A percentile compares a stretch with the other conserved stretches of the same genome.
These are phyloP conservation scores for Hoplostethus mediterraneus DNA, from an alignment of 2,797 vertebrate genomes.

Conservation along the genomic window DNA sequence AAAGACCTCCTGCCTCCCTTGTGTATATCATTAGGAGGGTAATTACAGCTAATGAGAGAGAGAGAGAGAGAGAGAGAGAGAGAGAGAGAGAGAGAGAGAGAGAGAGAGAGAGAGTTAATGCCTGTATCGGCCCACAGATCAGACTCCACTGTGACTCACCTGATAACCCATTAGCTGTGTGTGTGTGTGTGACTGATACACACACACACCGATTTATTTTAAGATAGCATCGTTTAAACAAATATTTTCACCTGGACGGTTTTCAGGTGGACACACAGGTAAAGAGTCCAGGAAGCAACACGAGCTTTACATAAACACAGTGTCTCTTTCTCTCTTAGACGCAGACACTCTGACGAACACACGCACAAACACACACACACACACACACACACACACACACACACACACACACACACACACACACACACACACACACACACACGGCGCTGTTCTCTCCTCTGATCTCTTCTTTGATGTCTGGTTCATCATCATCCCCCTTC, in stretches of 20 bases:
- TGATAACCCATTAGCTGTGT: constrained; percentile 46
- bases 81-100: constrained; percentile 1
- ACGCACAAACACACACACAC: constrained; percentile 19
- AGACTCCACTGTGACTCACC: constrained; percentile 46
- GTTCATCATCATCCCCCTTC: constrained; percentile 32
- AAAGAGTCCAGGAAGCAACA: constrained; percentile 25
- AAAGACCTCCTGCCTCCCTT: constrained; percentile 44
- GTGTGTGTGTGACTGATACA: too few species aligned
- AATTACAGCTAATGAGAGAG: constrained; percentile 62
- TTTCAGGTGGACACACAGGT: constrained; percentile 4
- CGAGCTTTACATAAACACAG: too few species aligned
- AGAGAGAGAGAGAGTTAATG: not conserved
- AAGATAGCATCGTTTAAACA: not conserved
- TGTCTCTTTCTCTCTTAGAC: too few species aligned
- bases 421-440: not conserved
- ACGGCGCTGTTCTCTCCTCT: constrained; percentile 1
- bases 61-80: not conserved
- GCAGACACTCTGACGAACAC: not conserved
- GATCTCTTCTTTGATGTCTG: constrained; percentile 52
- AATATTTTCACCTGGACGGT: constrained; percentile 13
- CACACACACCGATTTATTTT: too few species aligned
- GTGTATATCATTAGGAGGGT: constrained; percentile 60
- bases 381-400: not conserved
- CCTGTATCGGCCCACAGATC: not conserved
- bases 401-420: constrained; percentile 11